Evolutionary conservation across 2,888 invertebrate genomes (phyloP).

Genomic region (Aelia acuminata): DNA sequence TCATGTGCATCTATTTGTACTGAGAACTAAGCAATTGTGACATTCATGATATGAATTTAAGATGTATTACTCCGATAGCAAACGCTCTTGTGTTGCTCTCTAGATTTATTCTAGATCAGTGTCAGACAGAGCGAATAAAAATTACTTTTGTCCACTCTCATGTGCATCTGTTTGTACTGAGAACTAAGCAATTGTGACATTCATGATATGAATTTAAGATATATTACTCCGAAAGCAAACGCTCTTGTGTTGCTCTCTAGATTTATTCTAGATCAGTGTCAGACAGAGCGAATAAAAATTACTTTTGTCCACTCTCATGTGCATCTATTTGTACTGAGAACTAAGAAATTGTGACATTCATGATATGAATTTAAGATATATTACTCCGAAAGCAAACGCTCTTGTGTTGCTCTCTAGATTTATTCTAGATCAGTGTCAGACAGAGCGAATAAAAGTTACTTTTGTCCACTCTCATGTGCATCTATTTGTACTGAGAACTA

Average conservation of each 20-base stretch:
- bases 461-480: slow-evolving; percentile 1
- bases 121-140: background rate
- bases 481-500: background rate
- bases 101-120: background rate
- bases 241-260: slow-evolving; percentile 32
- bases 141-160: background rate
- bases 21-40: slow-evolving; percentile 10
- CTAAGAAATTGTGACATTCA: background rate
- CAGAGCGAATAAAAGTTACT: background rate
- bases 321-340: background rate
- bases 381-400: background rate
- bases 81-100: no score
- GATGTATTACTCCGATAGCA: background rate
- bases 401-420: slow-evolving; percentile 36
- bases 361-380: background rate
- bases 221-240: background rate
- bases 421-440: slow-evolving; percentile 20
- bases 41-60: no score
- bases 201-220: background rate
- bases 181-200: background rate
- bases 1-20: background rate
- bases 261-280: background rate
- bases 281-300: background rate
- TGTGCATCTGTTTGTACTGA: background rate
- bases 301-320: slow-evolving; percentile 34